Evolutionary conservation across 2,113 vertebrate genomes (phyloP), one percentile per base, ranked within the genome.

Genomic region (Sinocyclocheilus anophthalmus): DNA sequence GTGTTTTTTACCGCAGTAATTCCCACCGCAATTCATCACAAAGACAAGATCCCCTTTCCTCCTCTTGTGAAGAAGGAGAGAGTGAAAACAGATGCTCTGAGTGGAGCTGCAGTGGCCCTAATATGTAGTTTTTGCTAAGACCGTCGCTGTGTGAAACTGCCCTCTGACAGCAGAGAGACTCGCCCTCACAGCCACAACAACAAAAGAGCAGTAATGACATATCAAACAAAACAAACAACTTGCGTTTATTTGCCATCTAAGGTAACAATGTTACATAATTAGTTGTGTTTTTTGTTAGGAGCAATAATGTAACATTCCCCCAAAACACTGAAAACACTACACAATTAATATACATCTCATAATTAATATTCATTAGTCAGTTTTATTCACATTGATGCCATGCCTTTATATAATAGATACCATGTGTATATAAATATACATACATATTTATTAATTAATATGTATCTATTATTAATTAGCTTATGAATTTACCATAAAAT

Each of bases 21-120:
- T 86, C 84, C 84, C 84, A 80, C 45, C 20, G 55, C 69, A 84
- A 84, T 84, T 84, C 50, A 84, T 84, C 82, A 84, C 67, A 84
- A 72, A 84, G 82, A 75, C 69, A 84, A 73, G 48, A 84, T 86
- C 80, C 69, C 65, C 80, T 33, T 76, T 75, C 45, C 67, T 85
- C 63, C 65, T 63, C 70, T 26, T 45, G 26, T 63, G 87, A 76
- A 55, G 69, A 70, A 16, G 5, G 59, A 73, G 67, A 53, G 55
- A 81, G 48, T 22, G 59, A 39, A 79, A 86, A 73, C 87, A 81
- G 76, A 81, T 69, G 72, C 73, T 75, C 76, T 65, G 83, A 55
- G 53, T 37, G 22, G 39, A 57, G 76, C 26, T 57, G 82, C 82
- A 73, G 82, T 73, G 82, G 65, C 82, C 82, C 82, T 84, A 59